Evolutionary conservation across 2,797 vertebrate species (phyloP), one percentile per base, ranked within the genome.

Genomic region (Tapirus indicus): DNA sequence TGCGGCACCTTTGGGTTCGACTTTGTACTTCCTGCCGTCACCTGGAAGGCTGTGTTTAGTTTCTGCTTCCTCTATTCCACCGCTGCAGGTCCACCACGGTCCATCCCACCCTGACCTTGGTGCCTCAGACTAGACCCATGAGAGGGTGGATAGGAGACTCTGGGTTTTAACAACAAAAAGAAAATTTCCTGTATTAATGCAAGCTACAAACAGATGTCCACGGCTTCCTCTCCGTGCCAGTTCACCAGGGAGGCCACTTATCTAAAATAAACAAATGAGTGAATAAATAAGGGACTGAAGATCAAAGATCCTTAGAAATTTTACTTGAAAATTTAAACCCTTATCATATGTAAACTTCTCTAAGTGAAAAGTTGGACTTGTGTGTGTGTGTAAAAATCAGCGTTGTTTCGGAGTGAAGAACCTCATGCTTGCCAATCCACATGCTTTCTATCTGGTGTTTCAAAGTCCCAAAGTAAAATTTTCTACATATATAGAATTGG

Each of bases 261-360:
- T 18, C 54, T 56, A 71, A 89, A 44, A 35, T 52, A 80, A 52
- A 49, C 29, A 41, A 88, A 86, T 18, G 29, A 69, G 38, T n/a
- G 29, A 69, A 44, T n/a, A 44, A 52, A 64, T 9, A 7, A 52
- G 87, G 49, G 9, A 44, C 13, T 29, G 1, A 47, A 44, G 35
- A 88, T 82, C 7, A 85, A 41, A 92, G 27, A 96, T 72, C 17
- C 20, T 69, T 80, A 88, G 72, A 74, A 87, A 72, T 17, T 71
- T 83, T 69, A 56, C 52, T 96, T 93, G n/a, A 77, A 64, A 95
- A 52, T 71, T 58, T n/a, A 56, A 91, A 85, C 23, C 35, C 1
- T 88, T 88, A 72, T 56, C 7, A 44, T 29, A 68, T 17, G 7
- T 38, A 66, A 66, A 68, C 27, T 35, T 78, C 6, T 74, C 5